Evolutionary conservation across 2,797 vertebrate genomes (phyloP), one percentile per base, ranked within the genome.

Genomic region (Gadopsis bispinosus): DNA sequence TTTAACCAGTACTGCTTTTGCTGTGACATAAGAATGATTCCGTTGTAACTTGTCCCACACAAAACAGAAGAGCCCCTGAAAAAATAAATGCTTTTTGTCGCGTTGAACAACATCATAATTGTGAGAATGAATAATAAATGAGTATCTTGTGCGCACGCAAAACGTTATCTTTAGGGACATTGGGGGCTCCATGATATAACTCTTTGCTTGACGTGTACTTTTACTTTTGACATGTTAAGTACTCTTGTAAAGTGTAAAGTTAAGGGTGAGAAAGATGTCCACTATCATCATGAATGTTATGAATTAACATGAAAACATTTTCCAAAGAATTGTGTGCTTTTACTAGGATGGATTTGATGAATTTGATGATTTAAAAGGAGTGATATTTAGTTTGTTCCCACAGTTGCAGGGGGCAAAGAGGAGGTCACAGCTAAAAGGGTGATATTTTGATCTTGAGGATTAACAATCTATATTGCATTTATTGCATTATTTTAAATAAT

Each of bases 311-410:
- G 26, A 73, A 56, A 84, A 50, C 13, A 50, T 82, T 63, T 72
- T 87, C 77, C 60, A 64, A 67, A 84, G 73, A 83, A 73, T 72
- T 78, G 63, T 35, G 35, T 71, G 41, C 62, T 73, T 31, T 77
- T 67, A 83, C 69, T 60, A 26, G 1, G 26, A 26, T 26, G 26
- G 26, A 26, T 26, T 26, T 26, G 26, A 26, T 26, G 26, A 26
- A 26, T 26, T 26, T 26, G 75, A 79, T 81, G 85, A 89, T 88
- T 81, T 48, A 31, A 26, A 26, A 75, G 60, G 60, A 56, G 67
- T 67, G 85, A 87, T 74, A 79, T 63, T 75, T 39, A 37, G 69
- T 69, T 67, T 47, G 81, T 88, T 88, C 83, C 78, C 90, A 91
- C 83, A 78, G 77, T 53, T 80, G 58, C 51, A 78, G 75, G 79